Evolutionary conservation across 2,113 vertebrate species (phyloP).

Genomic region (Python bivittatus): DNA sequence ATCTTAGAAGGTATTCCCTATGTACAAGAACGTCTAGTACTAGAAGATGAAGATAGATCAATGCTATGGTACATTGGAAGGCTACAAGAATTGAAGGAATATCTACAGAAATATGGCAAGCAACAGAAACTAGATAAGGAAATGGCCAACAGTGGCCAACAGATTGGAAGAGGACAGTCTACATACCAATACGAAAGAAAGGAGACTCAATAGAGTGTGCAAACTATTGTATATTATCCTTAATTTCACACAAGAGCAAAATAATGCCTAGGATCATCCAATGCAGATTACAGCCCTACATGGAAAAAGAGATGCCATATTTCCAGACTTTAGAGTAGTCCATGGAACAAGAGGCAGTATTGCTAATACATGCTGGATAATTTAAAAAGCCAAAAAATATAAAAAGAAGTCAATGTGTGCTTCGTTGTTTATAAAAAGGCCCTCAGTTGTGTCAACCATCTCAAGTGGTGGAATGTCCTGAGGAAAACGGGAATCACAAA

Average conservation of each 20-base stretch:
- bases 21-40: neutral
- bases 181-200: neutral
- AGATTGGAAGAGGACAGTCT: neutral
- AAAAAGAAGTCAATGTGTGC: neutral
- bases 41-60: neutral
- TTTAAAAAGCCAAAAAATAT: neutral
- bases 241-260: neutral
- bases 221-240: neutral
- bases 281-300: neutral
- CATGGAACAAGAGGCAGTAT: neutral
- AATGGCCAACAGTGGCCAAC: neutral
- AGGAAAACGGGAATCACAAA: neutral
- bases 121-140: neutral
- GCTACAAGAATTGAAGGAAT: neutral
- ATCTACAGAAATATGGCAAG: neutral
- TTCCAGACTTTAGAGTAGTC: neutral
- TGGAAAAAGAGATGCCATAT: neutral
- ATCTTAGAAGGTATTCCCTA: neutral
- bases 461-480: neutral
- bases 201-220: neutral
- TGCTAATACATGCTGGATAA: too few relatives aligned
- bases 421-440: neutral
- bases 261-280: neutral
- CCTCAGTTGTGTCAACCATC: neutral
- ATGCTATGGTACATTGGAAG: neutral